Evolutionary conservation across 2,888 invertebrate species (phyloP), one percentile per base, ranked within the genome.

Genomic region (Pristionchus arcanus): DNA sequence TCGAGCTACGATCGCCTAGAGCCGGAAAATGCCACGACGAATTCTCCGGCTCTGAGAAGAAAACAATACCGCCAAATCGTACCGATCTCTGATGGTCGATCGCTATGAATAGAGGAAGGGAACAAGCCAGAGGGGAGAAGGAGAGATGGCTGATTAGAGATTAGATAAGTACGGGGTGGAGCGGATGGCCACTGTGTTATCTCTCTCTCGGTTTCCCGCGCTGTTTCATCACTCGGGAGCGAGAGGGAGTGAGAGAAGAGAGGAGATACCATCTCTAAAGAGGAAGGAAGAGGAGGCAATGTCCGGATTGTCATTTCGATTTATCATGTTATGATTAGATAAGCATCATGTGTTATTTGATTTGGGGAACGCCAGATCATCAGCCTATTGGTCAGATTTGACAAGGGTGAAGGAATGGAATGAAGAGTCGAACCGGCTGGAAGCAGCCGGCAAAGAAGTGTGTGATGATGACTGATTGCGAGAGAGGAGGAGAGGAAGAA

Each of bases 71-170:
- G 63, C 63, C 63, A 5, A n/a, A 63, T 63, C n/a, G 63, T 63
- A n/a, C 49, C 49, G 81, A 81, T 81, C 42, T 49, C 49, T 49
- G 42, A 28, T 81, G 42, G 81, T 49, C 49, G 28, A 28, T 81
- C n/a, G 28, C 81, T 42, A 85, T 74, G 74, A 74, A 74, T 74
- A 85, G 85, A 85, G 85, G 28, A 55, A 42, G 59, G 34, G 59
- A 55, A 83, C 16, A 53, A 16, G 42, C 15, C 15, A 53, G 42
- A 28, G 42, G 37, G 37, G 55, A 55, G 37, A 37, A 15, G 55
- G 63, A 63, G 63, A 85, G n/a, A 85, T 19, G 31, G 49, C 25
- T 85, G 85, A 81, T 81, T 81, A 81, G 81, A 81, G 81, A 81
- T 81, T 81, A 81, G 81, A 81, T 81, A 81, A 81, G 81, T 81